Percentiles rank a stretch among this genome's conserved stretches.
phyloP scores from a whole-genome alignment of 2,113 vertebrate genomes.

The Phyllopteryx taeniolatus region DNA sequence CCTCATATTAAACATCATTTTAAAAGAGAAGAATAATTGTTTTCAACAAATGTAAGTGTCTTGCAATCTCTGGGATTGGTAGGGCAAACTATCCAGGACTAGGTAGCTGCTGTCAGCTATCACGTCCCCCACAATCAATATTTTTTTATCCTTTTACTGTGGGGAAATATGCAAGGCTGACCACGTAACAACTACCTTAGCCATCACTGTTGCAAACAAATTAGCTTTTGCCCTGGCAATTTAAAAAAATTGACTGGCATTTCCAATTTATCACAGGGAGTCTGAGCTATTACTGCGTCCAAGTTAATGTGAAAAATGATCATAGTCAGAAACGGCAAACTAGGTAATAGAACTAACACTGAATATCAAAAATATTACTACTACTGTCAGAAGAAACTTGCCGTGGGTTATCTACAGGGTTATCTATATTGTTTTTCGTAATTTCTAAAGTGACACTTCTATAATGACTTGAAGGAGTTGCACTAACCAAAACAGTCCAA shows the following conservation, averaged over 20 bases:
- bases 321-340: background rate
- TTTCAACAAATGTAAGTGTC: background rate
- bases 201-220: constrained; percentile 27
- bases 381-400: too few species aligned
- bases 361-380: too few species aligned
- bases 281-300: constrained; percentile 11
- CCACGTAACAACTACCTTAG: constrained; percentile 12
- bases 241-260: constrained; percentile 15
- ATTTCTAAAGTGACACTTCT: too few species aligned
- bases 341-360: background rate
- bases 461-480: too few species aligned
- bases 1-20: background rate
- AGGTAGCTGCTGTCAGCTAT: constrained; percentile 19
- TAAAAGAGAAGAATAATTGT: background rate
- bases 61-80: constrained; percentile 7
- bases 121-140: constrained; percentile 32
- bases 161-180: constrained; percentile 22
- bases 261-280: constrained; percentile 32
- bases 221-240: constrained; percentile 10
- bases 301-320: constrained; percentile 17
- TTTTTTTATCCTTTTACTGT: constrained; percentile 3
- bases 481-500: too few species aligned
- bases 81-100: constrained; percentile 31
- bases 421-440: too few species aligned
- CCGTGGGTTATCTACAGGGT: too few species aligned